Percentiles rank a stretch among this genome's conserved stretches.
phyloP scores from a whole-genome alignment of 2,888 invertebrate genomes.

The Meteorus cinctellus region DNA sequence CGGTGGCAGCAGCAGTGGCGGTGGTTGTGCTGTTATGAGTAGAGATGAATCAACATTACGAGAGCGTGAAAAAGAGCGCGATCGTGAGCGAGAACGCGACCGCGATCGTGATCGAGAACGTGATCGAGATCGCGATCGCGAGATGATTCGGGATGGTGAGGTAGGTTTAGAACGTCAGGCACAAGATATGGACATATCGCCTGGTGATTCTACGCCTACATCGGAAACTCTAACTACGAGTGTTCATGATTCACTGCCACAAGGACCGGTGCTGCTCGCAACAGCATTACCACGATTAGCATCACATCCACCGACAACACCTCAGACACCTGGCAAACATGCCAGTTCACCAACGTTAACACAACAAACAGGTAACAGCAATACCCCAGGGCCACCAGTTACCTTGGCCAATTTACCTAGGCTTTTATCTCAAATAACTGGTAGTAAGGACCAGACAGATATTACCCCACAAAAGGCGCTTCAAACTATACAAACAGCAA shows the following conservation, averaged over 20 bases:
- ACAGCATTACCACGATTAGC: slow-evolving; percentile 80
- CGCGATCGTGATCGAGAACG: slow-evolving; percentile 59
- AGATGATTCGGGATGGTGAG: slow-evolving; percentile 58
- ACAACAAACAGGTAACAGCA: slow-evolving; percentile 63
- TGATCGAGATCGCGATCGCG: slow-evolving; percentile 69
- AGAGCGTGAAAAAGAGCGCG: slow-evolving; percentile 61
- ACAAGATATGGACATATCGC: slow-evolving; percentile 96
- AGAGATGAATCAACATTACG: slow-evolving; percentile 69
- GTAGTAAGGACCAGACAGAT: slow-evolving; percentile 74
- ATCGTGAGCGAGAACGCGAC: slow-evolving; percentile 60
- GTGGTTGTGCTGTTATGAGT: slow-evolving; percentile 56
- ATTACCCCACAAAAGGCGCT: slow-evolving; percentile 76
- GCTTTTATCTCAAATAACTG: slow-evolving; percentile 75
- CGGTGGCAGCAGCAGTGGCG: slow-evolving; percentile 63
- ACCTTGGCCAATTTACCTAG: slow-evolving; percentile 75
- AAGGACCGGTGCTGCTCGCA: slow-evolving; percentile 80
- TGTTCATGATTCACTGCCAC: slow-evolving; percentile 76
- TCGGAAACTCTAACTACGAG: slow-evolving; percentile 80
- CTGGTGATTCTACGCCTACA: slow-evolving; percentile 90
- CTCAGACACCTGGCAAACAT: slow-evolving; percentile 68
- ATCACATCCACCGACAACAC: slow-evolving; percentile 75
- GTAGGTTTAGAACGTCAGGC: slow-evolving; percentile 73
- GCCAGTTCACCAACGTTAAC: slow-evolving; percentile 60
- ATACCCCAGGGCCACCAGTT: slow-evolving; percentile 73
- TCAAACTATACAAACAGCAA: slow-evolving; percentile 75